Evolutionary conservation across 1,140 invertebrate genomes (phyloP), one percentile per base, ranked within the genome.

Genomic region (Drosophila albomicans): DNA sequence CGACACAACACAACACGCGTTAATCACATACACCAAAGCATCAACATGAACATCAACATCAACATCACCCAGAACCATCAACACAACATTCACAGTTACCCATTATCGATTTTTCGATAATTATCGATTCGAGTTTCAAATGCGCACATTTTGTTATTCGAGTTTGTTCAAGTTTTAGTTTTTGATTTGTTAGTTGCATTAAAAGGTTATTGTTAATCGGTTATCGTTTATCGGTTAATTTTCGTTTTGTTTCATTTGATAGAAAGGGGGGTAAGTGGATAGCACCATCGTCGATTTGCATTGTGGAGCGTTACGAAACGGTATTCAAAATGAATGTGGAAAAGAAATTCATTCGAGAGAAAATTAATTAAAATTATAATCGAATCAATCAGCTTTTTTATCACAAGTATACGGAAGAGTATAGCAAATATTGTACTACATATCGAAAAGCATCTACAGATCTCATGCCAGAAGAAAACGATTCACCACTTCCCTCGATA

Each of bases 361-460:
- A 45, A 67, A 68, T 74, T 75, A 75, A 75, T 75, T 13, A 76
- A 72, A 76, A 71, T 64, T 71, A 75, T 71, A 71, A 69, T 61
- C 15, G 57, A 77, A 73, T 56, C 30, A 57, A 57, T 38, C 8
- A 10, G 7, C 30, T 5, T 32, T 38, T 25, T 25, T 25, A 38
- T 38, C 35, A 38, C 32, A 38, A 8, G 35, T 48, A 38, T 3
- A 43, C 41, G 28, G 15, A 15, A 52, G 48, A 35, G 4, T 41
- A 13, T 25, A 38, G 15, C 54, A 20, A 57, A n/a, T 20, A 41
- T 25, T 20, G 7, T 32, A 32, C 28, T 52, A 54, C 30, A 8
- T 52, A 54, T 32, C 6, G 10, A 5, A 15, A 15, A 28, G 11
- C 25, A 52, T 3, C 25, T 52, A 52, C 28, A n/a, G 3, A 25